phyloP scores from a whole-genome alignment of 2,888 invertebrate genomes.

The Cryptops parisi region DNA sequence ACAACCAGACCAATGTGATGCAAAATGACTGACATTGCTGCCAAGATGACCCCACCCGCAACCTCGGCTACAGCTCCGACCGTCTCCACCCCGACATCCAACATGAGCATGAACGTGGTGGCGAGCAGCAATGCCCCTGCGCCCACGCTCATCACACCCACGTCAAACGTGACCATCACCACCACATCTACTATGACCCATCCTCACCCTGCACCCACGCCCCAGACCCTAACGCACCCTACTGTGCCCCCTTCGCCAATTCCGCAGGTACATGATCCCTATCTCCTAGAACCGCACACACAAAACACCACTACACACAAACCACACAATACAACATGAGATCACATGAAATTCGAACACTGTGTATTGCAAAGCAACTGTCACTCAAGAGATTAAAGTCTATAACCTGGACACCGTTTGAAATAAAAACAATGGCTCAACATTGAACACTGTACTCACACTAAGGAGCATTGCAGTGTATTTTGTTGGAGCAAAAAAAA shows the following conservation, averaged over 20 bases:
- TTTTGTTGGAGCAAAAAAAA: too few relatives aligned
- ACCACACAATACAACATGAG: too few relatives aligned
- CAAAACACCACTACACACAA: too few relatives aligned
- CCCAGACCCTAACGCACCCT: conserved; percentile 15
- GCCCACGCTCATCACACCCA: conserved; percentile 7
- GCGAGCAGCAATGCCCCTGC: background rate
- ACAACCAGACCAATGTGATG: background rate
- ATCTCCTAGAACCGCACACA: too few relatives aligned
- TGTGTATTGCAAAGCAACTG: too few relatives aligned
- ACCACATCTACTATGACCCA: conserved; percentile 14
- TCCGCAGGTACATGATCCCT: conserved; percentile 15
- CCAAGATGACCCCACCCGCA: background rate
- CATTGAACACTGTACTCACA: too few relatives aligned
- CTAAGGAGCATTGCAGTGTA: too few relatives aligned
- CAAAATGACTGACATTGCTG: background rate
- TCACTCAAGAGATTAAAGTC: too few relatives aligned
- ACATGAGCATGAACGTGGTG: background rate
- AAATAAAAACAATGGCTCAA: too few relatives aligned
- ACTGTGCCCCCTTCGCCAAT: conserved; percentile 16
- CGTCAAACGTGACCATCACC: conserved; percentile 13
- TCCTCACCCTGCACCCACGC: conserved; percentile 12
- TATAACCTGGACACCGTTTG: too few relatives aligned
- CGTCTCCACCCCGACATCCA: background rate
- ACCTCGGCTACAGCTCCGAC: background rate
- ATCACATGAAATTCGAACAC: too few relatives aligned